phyloP scores from a whole-genome alignment of 1,140 invertebrate species.

The Drosophila seguyi region DNA sequence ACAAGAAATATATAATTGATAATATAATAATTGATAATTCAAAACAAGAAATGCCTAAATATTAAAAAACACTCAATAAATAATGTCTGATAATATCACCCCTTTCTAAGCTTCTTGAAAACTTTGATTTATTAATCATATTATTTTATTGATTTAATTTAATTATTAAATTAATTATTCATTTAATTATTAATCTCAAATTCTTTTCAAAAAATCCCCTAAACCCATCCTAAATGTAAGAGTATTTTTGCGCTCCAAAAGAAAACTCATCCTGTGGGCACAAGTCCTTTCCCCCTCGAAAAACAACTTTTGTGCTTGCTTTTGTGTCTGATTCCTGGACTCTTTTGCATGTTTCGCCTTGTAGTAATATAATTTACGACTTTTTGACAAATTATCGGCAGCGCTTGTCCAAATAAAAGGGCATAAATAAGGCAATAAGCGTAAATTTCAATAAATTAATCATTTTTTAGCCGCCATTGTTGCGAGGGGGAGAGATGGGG shows the following conservation, averaged over 20 bases:
- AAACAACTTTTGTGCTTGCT: constrained; percentile 1
- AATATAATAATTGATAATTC: too few relatives aligned
- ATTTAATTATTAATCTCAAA: too few relatives aligned
- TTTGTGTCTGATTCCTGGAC: constrained; percentile 14
- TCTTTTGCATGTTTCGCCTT: constrained; percentile 8
- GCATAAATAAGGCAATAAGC: constrained; percentile 81
- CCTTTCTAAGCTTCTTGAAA: too few relatives aligned
- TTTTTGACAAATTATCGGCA: constrained; percentile 82
- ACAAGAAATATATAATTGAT: too few relatives aligned
- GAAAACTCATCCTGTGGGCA: not conserved
- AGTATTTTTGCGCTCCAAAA: not conserved
- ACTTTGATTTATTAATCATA: too few relatives aligned
- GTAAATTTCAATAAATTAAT: constrained; percentile 82
- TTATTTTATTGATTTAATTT: too few relatives aligned
- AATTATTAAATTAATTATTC: too few relatives aligned
- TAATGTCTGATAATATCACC: too few relatives aligned
- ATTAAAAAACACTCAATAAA: too few relatives aligned
- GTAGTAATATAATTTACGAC: constrained; percentile 78
- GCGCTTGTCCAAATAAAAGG: constrained; percentile 68
- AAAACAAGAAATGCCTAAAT: too few relatives aligned
- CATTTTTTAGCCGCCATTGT: constrained; percentile 50
- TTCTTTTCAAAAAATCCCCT: too few relatives aligned
- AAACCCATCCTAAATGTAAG: not conserved
- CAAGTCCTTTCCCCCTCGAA: not conserved
- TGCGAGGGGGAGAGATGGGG: constrained; percentile 1